Base-by-base conservation (phyloP, 2,797 vertebrate genomes). In the Astyanax mexicanus region DNA sequence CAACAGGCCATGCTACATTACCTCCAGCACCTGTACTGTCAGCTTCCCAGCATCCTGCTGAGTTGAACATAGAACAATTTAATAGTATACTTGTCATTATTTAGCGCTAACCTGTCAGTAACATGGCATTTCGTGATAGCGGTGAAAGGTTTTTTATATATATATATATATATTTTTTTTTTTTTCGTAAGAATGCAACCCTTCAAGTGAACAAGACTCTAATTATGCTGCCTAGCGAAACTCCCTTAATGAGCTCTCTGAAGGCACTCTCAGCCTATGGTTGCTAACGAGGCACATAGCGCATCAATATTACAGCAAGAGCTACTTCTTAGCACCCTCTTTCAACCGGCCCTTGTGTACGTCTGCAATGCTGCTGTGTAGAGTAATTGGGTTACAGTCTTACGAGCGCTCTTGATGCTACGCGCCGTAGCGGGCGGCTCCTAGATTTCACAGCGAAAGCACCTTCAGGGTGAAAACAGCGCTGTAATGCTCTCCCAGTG, bases 241-340 rank as follows among this genome's bases (percentile, higher is more conserved):
- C 69, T 62, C 68, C 29, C 57, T 72, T 79, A 79, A 82, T 73
- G 77, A 82, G 77, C 69, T 76, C 77, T 79, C 80, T 49, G 37
- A 67, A 79, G 73, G 55, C 68, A 49, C 37, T 60, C 68, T 49
- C 49, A 40, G 76, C 47, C 72, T 68, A 75, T 69, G 64, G 49
- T 72, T 54, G 42, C 68, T 81, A 81, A 65, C 52, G 38, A 78
- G 45, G 37, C 67, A n/a, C 67, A 64, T 51, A 37, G 71, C 61
- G 42, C 69, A 69, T 75, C 75, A 78, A 70, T 75, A 75, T 77
- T 75, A 60, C 44, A 67, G 61, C 25, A 54, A 67, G 55, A 55
- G 51, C 66, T 44, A 73, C 79, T 61, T 72, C 55, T 72, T 29
- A 73, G 69, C 69, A 78, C 61, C 57, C 72, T 71, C 60, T 52